Base-by-base conservation (phyloP, 2,113 vertebrate species). In the Podiceps cristatus region DNA sequence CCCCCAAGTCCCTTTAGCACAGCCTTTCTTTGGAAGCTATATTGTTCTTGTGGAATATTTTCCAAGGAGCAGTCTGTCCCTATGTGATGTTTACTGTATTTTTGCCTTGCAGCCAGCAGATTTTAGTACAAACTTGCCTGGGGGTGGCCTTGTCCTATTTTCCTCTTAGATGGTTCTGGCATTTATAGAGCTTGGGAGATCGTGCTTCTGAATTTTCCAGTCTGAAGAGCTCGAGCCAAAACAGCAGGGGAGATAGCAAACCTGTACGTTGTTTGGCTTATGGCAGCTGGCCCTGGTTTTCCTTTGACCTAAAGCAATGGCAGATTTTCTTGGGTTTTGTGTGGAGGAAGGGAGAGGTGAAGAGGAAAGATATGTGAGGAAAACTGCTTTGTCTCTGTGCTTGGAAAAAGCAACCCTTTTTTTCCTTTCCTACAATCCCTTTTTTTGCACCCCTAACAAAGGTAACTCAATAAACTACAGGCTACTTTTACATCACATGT, bases 71-170 rank as follows among this genome's bases (percentile, higher is more conserved):
- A 94, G 95, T 62, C 94, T 97, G 92, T 97, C 94, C 96, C 93
- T 97, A 67, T 96, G 97, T 2, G 18, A 90, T 97, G 94, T 96
- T 96, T 97, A 91, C 92, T 96, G 78, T 97, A 86, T 90, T 77
- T 91, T 84, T 96, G 95, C 94, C 93, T 97, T 58, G 75, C 86
- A 96, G 94, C 86, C 86, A 85, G 95, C 80, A 98, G 94, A 98
- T 98, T 97, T 98, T 95, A 95, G 93, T 97, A 96, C 92, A 97
- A 95, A 97, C 86, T 96, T 97, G 96, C 89, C 94, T 85, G 90
- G 85, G 93, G 96, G 96, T 96, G 95, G 96, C 94, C 94, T 96
- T 97, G 94, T 97, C 97, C 96, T 97, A 93, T 96, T 98, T 98
- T 97, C 96, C 92, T 96, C 95, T 89, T 95, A 98, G 96, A 96